Evolutionary conservation across 1,140 invertebrate genomes (phyloP).

Genomic region (Drosophila ambigua): DNA sequence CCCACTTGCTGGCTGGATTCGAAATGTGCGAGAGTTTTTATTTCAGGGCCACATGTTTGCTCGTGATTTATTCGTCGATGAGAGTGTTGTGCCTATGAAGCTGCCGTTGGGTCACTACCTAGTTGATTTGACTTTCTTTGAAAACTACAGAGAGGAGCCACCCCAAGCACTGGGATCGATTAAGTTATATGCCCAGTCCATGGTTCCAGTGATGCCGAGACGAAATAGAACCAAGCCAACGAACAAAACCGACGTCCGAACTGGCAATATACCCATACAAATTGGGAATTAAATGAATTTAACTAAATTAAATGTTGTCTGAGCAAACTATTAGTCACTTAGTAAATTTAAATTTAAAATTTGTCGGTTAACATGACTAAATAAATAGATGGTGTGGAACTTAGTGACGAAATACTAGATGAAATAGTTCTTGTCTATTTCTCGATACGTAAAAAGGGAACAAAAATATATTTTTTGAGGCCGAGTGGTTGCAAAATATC

Average conservation of each 20-base stretch:
- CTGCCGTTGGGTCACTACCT: conserved; percentile 16
- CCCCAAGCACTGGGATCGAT: not conserved
- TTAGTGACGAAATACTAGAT: no score
- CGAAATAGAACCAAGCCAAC: not conserved
- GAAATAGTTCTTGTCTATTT: no score
- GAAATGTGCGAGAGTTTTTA: not conserved
- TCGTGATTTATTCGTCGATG: conserved; percentile 10
- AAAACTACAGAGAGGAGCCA: not conserved
- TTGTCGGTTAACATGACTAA: no score
- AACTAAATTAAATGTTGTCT: no score
- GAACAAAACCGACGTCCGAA: no score
- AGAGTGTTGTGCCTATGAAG: not conserved
- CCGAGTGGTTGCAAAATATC: no score
- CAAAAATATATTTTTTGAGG: no score
- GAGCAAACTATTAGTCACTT: no score
- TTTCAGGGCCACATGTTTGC: conserved; percentile 8
- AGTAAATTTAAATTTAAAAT: no score
- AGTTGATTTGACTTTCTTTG: not conserved
- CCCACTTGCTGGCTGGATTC: not conserved
- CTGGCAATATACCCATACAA: not conserved
- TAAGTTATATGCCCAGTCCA: conserved; percentile 8
- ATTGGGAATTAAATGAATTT: conserved; percentile 3
- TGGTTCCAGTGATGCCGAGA: conserved; percentile 8
- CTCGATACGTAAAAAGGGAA: no score
- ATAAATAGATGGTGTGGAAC: no score